These are phyloP conservation scores for Lamellibrachia luymesi DNA, from an alignment of 1,140 invertebrate genomes.

Conservation along the genomic window DNA sequence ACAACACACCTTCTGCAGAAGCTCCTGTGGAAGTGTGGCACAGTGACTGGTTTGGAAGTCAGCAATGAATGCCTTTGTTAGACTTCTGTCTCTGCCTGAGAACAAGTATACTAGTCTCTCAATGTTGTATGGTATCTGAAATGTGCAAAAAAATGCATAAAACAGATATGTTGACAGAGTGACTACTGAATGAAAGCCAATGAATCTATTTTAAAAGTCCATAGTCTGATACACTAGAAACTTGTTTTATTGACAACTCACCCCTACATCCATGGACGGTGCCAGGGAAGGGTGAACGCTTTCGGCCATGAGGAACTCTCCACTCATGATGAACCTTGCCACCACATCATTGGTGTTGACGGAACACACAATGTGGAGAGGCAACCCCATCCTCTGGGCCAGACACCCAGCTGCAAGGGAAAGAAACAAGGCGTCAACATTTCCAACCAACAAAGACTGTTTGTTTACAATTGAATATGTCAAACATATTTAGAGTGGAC, in stretches of 20 bases:
- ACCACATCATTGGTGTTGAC: conserved; percentile 57
- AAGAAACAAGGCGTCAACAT: neutral
- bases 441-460: neutral
- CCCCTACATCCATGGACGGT: conserved; percentile 60
- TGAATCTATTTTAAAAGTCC: no score
- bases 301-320: conserved; percentile 40
- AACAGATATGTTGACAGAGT: no score
- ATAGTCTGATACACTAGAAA: no score
- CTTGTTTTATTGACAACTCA: conserved; percentile 24
- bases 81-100: conserved; percentile 35
- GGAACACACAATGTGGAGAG: conserved; percentile 54
- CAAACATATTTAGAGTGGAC: no score
- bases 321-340: conserved; percentile 44
- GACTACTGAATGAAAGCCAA: no score
- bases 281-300: conserved; percentile 48
- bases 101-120: conserved; percentile 55
- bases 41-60: conserved; percentile 41
- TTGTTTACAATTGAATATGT: neutral
- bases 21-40: conserved; percentile 38
- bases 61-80: conserved; percentile 41
- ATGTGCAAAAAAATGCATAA: neutral
- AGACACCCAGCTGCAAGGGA: conserved; percentile 50
- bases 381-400: conserved; percentile 56
- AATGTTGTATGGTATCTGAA: conserved; percentile 56
- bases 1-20: conserved; percentile 36